Percentiles rank a stretch among this genome's conserved stretches.
phyloP scores from a whole-genome alignment of 2,113 vertebrate genomes.

The Muscicapa adusta region DNA sequence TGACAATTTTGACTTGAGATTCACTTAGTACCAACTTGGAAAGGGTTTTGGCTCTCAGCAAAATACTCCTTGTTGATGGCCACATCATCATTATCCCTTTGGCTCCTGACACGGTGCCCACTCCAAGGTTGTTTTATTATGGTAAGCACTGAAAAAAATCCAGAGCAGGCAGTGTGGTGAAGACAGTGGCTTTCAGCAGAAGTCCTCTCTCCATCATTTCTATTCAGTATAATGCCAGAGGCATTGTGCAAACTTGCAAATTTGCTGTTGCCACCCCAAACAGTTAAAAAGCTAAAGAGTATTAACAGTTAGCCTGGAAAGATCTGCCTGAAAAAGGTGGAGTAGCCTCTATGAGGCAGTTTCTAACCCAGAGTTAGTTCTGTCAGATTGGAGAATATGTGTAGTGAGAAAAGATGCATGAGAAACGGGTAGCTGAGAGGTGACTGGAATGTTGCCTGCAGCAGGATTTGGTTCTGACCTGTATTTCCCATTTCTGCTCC shows the following conservation, averaged over 20 bases:
- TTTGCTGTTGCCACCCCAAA: neutral
- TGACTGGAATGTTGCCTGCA: neutral
- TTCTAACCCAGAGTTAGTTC: neutral
- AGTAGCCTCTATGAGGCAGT: neutral
- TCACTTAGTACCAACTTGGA: neutral
- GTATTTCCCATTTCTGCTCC: neutral
- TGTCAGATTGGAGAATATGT: neutral
- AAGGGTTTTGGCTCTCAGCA: neutral
- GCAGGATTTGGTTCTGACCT: neutral
- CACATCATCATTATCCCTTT: slow-evolving; percentile 18
- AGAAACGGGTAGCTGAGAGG: neutral
- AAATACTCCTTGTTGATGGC: neutral
- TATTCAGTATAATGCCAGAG: slow-evolving; percentile 16
- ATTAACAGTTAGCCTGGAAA: neutral
- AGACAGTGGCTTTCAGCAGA: neutral
- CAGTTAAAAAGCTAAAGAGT: neutral
- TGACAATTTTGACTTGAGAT: neutral
- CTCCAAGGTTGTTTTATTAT: neutral
- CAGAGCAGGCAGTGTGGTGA: neutral
- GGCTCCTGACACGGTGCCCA: neutral
- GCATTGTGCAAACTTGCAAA: neutral
- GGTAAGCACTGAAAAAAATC: slow-evolving; percentile 1
- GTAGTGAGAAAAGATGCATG: neutral
- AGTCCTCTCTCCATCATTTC: neutral
- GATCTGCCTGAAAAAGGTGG: neutral